These are phyloP conservation scores for Lasiurus borealis DNA, from an alignment of 2,113 vertebrate genomes.

Conservation along the genomic window DNA sequence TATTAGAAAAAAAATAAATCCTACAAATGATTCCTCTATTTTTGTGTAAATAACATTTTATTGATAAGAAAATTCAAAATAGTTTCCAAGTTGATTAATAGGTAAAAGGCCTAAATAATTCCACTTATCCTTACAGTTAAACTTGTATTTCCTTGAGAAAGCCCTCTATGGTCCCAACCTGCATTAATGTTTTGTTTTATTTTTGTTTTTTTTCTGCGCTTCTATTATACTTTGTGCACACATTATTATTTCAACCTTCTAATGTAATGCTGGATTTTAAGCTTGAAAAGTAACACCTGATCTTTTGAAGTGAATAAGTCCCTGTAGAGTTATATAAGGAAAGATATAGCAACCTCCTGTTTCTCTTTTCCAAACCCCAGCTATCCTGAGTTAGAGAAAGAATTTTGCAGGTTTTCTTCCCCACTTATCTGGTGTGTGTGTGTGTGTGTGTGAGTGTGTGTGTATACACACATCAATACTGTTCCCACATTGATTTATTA, in stretches of 20 bases:
- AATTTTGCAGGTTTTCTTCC: not conserved
- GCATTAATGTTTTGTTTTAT: not conserved
- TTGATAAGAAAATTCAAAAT: constrained; percentile 34
- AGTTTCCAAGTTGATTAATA: constrained; percentile 34
- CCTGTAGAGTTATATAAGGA: not conserved
- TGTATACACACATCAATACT: not conserved
- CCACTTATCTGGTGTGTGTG: not conserved
- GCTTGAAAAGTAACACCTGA: not conserved
- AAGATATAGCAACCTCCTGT: not conserved
- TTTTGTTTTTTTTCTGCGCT: not conserved
- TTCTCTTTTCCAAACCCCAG: not conserved
- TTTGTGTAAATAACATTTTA: not conserved
- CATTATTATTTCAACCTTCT: not conserved
- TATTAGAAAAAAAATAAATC: not conserved
- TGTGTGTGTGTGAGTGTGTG: not conserved
- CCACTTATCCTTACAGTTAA: not conserved
- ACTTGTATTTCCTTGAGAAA: not conserved
- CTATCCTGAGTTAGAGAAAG: not conserved
- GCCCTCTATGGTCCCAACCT: not conserved
- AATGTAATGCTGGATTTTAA: not conserved
- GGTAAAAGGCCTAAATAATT: not conserved
- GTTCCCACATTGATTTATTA: not conserved
- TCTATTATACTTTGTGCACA: not conserved
- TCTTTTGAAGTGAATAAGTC: constrained; percentile 9
- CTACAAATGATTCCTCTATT: not conserved